These are phyloP conservation scores for Orthonevra nobilis DNA, from an alignment of 2,888 invertebrate genomes.

Conservation along the genomic window DNA sequence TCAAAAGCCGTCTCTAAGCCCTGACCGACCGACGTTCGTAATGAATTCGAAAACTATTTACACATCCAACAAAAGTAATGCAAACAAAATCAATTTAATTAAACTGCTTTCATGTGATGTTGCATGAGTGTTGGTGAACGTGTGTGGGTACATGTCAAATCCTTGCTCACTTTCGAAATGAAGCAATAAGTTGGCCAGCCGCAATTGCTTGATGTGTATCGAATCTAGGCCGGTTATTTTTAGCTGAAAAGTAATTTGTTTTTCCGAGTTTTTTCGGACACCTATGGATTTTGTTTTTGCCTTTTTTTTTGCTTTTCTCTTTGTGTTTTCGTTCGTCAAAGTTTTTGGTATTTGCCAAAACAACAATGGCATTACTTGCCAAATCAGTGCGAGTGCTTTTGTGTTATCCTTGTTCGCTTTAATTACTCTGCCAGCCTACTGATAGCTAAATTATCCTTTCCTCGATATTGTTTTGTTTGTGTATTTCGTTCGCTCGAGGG, in stretches of 20 bases:
- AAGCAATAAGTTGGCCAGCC: constrained; percentile 6
- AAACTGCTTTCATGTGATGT: neutral
- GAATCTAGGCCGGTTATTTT: too few species aligned
- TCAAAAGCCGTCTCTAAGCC: too few species aligned
- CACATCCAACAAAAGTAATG: constrained; percentile 6
- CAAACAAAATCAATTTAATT: constrained; percentile 18
- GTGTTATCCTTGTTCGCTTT: constrained; percentile 32
- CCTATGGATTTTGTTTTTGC: too few species aligned
- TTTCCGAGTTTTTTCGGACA: constrained; percentile 6
- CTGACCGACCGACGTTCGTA: too few species aligned
- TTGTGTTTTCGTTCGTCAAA: constrained; percentile 3
- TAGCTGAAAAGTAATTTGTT: constrained; percentile 37
- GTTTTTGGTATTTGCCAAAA: neutral
- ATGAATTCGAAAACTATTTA: neutral
- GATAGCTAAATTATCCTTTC: constrained; percentile 51
- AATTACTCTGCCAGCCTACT: constrained; percentile 37
- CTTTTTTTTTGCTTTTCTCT: constrained; percentile 1
- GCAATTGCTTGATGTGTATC: neutral
- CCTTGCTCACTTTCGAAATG: neutral
- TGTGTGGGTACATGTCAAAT: too few species aligned
- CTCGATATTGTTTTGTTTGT: constrained; percentile 5
- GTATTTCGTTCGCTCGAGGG: neutral
- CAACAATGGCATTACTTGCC: constrained; percentile 3
- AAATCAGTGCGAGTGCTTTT: constrained; percentile 29
- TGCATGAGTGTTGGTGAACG: too few species aligned